These are phyloP conservation scores for Cardinalis cardinalis DNA, from an alignment of 2,113 vertebrate species.

Conservation along the genomic window DNA sequence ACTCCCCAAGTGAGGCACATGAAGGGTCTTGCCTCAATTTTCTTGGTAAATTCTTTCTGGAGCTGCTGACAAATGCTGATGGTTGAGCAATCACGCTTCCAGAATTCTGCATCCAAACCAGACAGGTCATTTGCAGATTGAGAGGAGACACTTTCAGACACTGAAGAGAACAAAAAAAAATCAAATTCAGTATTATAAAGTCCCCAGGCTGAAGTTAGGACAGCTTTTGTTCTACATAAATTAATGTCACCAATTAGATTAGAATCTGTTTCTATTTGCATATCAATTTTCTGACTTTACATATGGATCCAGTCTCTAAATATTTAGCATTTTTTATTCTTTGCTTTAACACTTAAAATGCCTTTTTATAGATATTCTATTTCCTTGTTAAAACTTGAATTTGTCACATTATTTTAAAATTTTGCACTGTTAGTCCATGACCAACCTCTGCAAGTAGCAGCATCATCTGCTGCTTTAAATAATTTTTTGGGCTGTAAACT, in stretches of 20 bases:
- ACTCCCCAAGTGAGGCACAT: not conserved
- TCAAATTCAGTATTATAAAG: not conserved
- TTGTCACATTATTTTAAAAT: not conserved
- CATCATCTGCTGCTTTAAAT: conserved; percentile 48
- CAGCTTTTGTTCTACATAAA: not conserved
- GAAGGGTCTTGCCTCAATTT: conserved; percentile 77
- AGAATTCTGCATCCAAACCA: conserved; percentile 34
- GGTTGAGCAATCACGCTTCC: conserved; percentile 41
- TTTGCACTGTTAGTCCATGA: not conserved
- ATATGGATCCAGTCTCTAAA: not conserved
- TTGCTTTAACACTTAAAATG: not conserved
- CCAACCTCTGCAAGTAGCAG: conserved; percentile 55
- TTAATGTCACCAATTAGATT: not conserved
- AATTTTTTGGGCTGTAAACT: conserved; percentile 58
- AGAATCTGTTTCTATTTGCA: not conserved
- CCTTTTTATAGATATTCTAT: not conserved
- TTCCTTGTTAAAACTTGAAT: not conserved
- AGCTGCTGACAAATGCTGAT: conserved; percentile 75
- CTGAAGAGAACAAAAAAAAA: conserved; percentile 18
- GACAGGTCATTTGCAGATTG: conserved; percentile 37
- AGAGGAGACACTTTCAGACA: conserved; percentile 39
- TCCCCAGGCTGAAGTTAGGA: not conserved
- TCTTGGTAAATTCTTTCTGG: conserved; percentile 79
- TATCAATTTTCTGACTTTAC: not conserved
- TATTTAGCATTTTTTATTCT: not conserved